A percentile compares a stretch with the other conserved stretches of the same genome.
Evolutionary conservation across 2,797 vertebrate species (phyloP).

Genomic region (Chiroxiphia lanceolata): DNA sequence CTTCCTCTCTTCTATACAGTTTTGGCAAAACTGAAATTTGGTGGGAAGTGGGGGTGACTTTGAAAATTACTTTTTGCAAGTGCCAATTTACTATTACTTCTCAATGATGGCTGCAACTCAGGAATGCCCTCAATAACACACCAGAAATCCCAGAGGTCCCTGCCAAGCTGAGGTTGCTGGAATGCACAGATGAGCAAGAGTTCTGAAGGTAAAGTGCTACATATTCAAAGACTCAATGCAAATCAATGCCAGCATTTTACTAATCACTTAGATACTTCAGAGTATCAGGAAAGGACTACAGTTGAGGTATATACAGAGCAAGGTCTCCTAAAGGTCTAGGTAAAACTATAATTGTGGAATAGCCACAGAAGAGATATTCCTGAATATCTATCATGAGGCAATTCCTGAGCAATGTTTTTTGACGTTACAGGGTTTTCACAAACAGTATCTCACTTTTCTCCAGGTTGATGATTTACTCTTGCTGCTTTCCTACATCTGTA

Average conservation of each 20-base stretch:
- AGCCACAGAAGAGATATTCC: neutral
- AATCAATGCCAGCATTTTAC: neutral
- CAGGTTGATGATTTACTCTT: neutral
- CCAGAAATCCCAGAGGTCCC: neutral
- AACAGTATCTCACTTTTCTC: neutral
- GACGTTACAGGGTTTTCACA: neutral
- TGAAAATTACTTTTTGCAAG: neutral
- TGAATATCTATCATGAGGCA: neutral
- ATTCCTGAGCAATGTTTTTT: neutral
- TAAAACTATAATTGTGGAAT: neutral
- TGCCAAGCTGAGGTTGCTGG: neutral
- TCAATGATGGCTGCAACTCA: neutral
- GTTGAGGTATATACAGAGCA: fast-evolving
- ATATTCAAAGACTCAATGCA: neutral
- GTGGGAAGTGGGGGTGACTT: neutral
- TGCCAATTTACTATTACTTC: neutral
- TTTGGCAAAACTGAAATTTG: neutral
- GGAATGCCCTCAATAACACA: neutral
- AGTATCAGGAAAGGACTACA: neutral
- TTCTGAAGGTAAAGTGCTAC: neutral
- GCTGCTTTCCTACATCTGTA: neutral
- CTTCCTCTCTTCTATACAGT: neutral
- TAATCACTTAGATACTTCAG: neutral
- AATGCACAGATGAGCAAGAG: neutral
- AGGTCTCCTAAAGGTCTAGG: neutral